Base-by-base conservation (phyloP, 2,113 vertebrate genomes). In the Calypte anna region DNA sequence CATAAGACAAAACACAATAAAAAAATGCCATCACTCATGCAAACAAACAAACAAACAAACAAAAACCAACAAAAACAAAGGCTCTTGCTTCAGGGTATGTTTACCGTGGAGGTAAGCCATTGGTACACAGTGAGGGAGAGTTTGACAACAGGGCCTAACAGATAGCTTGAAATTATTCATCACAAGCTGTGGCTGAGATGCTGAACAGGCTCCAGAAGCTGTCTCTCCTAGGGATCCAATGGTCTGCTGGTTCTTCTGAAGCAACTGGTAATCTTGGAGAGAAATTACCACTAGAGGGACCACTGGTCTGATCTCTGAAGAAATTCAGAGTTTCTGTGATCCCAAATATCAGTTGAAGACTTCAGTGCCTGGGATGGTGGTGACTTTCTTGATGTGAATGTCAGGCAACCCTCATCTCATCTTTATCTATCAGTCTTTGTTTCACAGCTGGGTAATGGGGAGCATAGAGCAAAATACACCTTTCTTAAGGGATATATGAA, bases 351-450 rank as follows among this genome's bases (percentile, higher is more conserved):
- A 61, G 11, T 23, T 1, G 3, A 59, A 86, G 23, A 44, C 46
- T 48, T 55, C 46, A 69, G 63, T 12, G 17, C 0, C 0, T 15
- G 20, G 4, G 16, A 20, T 24, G 0, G 0, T 6, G 8, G 12
- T 36, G 15, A 18, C 3, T 27, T 22, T 21, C 22, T 36, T 87
- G 31, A 11, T 61, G 33, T 17, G 28, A 8, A 3, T 67, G 10
- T 30, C 25, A 58, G n/a, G 25, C 30, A 54, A 24, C 27, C 61
- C 55, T 6, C n/a, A 57, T 9, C 28, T 57, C 1, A 0, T 31
- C 19, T 70, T 14, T 21, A 30, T 36, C 36, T 16, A 17, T 14
- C 3, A 2, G 2, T 20, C 27, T 13, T 13, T 25, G 14, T 67
- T 90, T 40, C 25, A 66, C 4, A 33, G 7, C 7, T 33, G 8